phyloP scores from a whole-genome alignment of 2,797 vertebrate species.

The Helarctos malayanus region DNA sequence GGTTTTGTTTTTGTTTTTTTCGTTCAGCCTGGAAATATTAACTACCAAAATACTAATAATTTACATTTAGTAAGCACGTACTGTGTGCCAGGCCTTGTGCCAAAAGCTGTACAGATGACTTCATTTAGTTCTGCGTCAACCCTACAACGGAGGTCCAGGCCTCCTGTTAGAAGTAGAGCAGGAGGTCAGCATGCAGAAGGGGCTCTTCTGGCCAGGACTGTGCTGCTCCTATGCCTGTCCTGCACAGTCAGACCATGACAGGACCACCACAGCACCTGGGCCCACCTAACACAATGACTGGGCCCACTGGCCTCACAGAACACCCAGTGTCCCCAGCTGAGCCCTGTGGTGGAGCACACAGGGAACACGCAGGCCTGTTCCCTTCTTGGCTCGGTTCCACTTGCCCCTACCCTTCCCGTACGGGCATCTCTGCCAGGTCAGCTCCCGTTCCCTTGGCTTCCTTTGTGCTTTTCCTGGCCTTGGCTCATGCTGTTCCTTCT shows the following conservation, averaged over 20 bases:
- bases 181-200: background rate
- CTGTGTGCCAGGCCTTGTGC: background rate
- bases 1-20: background rate
- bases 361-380: too few relatives aligned
- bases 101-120: background rate
- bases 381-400: background rate
- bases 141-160: background rate
- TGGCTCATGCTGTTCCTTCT: constrained; percentile 53
- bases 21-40: constrained; percentile 51
- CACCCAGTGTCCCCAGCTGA: background rate
- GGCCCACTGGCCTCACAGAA: background rate
- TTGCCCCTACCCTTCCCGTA: background rate
- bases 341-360: background rate
- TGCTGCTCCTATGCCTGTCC: background rate
- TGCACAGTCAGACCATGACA: background rate
- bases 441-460: background rate
- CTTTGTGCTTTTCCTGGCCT: constrained; percentile 61
- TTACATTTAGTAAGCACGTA: constrained; percentile 37
- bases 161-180: background rate
- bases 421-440: background rate
- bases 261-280: background rate
- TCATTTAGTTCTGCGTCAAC: background rate
- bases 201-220: background rate
- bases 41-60: background rate
- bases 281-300: background rate